These are phyloP conservation scores for Cantharis rustica DNA, from an alignment of 2,888 invertebrate genomes.

Conservation along the genomic window DNA sequence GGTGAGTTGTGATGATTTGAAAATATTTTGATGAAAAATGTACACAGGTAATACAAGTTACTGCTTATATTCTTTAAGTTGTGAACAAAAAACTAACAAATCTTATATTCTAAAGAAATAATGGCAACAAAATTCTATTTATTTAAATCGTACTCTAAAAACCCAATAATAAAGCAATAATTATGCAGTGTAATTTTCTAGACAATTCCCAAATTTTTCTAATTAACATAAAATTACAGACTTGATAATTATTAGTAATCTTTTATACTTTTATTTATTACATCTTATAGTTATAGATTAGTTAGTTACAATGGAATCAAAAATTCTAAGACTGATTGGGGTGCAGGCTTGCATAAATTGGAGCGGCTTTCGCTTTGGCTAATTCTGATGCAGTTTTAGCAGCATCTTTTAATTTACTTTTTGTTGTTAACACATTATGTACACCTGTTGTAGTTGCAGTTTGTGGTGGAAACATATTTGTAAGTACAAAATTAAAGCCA, in stretches of 20 bases:
- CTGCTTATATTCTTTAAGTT: neutral
- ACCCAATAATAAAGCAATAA: neutral
- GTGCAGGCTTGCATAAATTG: slow-evolving; percentile 55
- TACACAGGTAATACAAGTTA: neutral
- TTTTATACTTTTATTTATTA: neutral
- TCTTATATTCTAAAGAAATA: neutral
- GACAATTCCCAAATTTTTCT: neutral
- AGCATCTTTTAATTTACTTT: slow-evolving; percentile 72
- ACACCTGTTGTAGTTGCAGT: slow-evolving; percentile 46
- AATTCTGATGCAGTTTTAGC: slow-evolving; percentile 82
- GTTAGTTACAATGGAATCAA: neutral
- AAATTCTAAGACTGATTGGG: slow-evolving; percentile 50
- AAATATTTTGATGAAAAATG: neutral
- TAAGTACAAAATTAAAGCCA: slow-evolving; percentile 84
- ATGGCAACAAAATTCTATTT: neutral
- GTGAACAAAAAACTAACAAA: neutral
- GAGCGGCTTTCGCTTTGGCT: slow-evolving; percentile 67
- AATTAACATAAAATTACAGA: neutral
- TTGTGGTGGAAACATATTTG: slow-evolving; percentile 70
- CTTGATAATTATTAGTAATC: neutral
- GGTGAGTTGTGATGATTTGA: neutral
- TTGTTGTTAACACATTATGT: slow-evolving; percentile 41
- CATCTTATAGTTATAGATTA: neutral
- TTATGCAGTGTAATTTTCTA: neutral
- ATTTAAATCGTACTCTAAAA: neutral